phyloP scores from a whole-genome alignment of 1,140 invertebrate genomes.

The Plodia interpunctella region DNA sequence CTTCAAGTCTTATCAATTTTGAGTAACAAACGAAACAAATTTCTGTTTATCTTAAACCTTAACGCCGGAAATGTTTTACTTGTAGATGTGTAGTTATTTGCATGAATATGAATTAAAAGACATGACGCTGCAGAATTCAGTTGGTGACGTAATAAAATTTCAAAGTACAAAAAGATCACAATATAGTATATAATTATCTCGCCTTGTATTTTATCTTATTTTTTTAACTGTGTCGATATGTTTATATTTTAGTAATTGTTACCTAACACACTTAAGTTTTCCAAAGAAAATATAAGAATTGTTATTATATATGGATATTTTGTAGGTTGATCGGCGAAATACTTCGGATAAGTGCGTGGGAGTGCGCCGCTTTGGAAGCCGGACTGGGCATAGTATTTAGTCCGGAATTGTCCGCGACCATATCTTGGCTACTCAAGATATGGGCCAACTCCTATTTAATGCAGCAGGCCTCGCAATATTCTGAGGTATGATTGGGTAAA shows the following conservation, averaged over 20 bases:
- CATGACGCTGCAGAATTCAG: background rate
- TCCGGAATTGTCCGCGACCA: constrained; percentile 87
- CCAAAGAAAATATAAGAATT: too few species aligned
- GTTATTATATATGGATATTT: too few species aligned
- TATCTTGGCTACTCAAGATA: constrained; percentile 89
- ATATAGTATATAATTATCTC: too few species aligned
- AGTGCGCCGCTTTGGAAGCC: constrained; percentile 73
- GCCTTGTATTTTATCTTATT: too few species aligned
- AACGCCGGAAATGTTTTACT: background rate
- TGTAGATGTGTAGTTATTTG: constrained; percentile 32
- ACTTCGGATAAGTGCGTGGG: constrained; percentile 54
- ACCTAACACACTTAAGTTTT: too few species aligned
- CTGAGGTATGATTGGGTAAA: constrained; percentile 73
- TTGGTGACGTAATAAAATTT: background rate
- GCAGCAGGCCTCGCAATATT: constrained; percentile 82
- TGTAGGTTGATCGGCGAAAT: constrained; percentile 72
- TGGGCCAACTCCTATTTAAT: constrained; percentile 88
- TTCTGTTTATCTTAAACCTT: too few species aligned
- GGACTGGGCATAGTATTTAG: constrained; percentile 80
- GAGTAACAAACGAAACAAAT: too few species aligned
- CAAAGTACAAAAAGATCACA: background rate
- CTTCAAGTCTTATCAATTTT: too few species aligned
- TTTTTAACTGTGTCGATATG: too few species aligned
- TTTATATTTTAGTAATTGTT: too few species aligned
- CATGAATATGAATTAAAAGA: background rate